These are phyloP conservation scores for Oscheius sp. DNA, from an alignment of 2,888 invertebrate species.

Conservation along the genomic window DNA sequence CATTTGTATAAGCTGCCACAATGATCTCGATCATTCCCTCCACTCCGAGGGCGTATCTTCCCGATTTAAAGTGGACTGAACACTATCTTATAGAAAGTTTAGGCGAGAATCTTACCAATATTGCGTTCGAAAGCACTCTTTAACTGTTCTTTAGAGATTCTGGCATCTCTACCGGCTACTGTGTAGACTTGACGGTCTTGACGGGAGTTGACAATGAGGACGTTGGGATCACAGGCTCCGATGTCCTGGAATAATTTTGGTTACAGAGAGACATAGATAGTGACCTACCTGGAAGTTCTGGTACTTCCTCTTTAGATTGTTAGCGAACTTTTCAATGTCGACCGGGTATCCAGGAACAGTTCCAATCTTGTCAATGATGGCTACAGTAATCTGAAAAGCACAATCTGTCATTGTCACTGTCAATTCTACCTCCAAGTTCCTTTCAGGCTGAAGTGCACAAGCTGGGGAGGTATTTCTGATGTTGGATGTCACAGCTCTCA, in stretches of 20 bases:
- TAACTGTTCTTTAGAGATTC: constrained; percentile 68
- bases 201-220: constrained; percentile 71
- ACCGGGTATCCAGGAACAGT: constrained; percentile 60
- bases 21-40: constrained; percentile 72
- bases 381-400: constrained; percentile 61
- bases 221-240: constrained; percentile 69
- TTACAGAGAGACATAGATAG: not conserved
- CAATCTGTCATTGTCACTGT: not conserved
- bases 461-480: constrained; percentile 69
- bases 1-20: constrained; percentile 69
- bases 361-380: constrained; percentile 69
- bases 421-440: constrained; percentile 59
- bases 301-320: constrained; percentile 65
- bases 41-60: constrained; percentile 57
- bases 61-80: constrained; percentile 58
- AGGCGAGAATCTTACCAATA: constrained; percentile 50
- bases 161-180: constrained; percentile 70
- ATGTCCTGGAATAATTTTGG: constrained; percentile 57
- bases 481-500: constrained; percentile 64
- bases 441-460: constrained; percentile 62
- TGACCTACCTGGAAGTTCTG: constrained; percentile 68
- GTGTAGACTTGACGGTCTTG: constrained; percentile 72
- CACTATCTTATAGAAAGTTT: not conserved
- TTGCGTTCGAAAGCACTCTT: constrained; percentile 71
- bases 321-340: constrained; percentile 72